phyloP scores from a whole-genome alignment of 92 coral and sea anemone species.

The Metridium senile region DNA sequence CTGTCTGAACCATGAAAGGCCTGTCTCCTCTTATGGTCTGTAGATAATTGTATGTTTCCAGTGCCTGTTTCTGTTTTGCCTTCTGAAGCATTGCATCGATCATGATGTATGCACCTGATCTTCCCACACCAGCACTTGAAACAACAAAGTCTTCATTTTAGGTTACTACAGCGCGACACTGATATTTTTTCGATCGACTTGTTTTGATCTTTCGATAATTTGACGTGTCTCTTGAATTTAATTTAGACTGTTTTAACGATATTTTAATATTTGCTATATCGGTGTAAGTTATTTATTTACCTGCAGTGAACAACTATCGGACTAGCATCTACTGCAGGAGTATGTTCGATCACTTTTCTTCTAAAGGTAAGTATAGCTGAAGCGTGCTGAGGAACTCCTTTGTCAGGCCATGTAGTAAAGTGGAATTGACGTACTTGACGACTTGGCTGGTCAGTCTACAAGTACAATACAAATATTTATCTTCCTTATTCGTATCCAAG shows the following conservation, averaged over 20 bases:
- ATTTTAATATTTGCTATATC: no score
- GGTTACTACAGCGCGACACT: no score
- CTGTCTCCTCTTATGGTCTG: constrained; percentile 51
- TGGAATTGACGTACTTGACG: constrained; percentile 52
- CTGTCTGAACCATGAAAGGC: constrained; percentile 55
- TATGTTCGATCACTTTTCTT: constrained; percentile 27
- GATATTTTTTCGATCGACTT: no score
- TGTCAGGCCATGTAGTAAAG: constrained; percentile 67
- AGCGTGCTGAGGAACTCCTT: constrained; percentile 57
- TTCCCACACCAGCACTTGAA: constrained; percentile 28
- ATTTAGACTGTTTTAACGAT: no score
- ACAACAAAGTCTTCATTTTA: background rate
- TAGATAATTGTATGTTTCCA: constrained; percentile 45
- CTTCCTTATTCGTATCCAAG: background rate
- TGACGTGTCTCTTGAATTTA: no score
- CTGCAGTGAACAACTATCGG: constrained; percentile 56
- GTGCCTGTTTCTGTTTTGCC: constrained; percentile 21
- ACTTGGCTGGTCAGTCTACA: constrained; percentile 20
- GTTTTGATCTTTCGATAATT: no score
- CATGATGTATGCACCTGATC: constrained; percentile 56
- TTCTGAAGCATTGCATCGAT: constrained; percentile 62
- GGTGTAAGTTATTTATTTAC: constrained; percentile 14
- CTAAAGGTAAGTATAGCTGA: constrained; percentile 45
- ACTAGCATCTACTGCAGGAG: constrained; percentile 25
- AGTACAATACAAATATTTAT: background rate